These are phyloP conservation scores for Diaphora mendica DNA, from an alignment of 2,888 invertebrate genomes.

Conservation along the genomic window DNA sequence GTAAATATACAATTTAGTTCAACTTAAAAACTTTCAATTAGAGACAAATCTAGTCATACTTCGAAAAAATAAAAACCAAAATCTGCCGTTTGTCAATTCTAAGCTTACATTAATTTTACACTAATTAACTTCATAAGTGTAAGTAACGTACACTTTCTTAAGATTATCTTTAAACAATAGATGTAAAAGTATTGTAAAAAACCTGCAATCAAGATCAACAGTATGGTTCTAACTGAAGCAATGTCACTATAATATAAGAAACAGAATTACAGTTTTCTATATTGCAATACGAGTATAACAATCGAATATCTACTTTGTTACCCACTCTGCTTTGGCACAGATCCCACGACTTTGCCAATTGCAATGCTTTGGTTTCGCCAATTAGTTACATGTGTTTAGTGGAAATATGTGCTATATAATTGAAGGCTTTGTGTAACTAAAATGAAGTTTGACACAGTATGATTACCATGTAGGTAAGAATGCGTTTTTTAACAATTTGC, in stretches of 20 bases:
- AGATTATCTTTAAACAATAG: conserved; percentile 9
- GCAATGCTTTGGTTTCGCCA: conserved; percentile 68
- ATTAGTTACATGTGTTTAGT: conserved; percentile 53
- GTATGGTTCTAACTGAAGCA: conserved; percentile 27
- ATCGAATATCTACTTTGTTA: conserved; percentile 58
- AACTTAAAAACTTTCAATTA: no score
- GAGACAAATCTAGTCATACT: no score
- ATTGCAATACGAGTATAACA: conserved; percentile 48
- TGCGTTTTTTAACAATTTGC: not conserved
- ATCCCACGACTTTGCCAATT: conserved; percentile 68
- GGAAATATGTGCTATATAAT: conserved; percentile 41
- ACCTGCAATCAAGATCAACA: conserved; percentile 40
- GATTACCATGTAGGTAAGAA: not conserved
- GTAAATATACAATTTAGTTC: no score
- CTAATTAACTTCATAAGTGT: not conserved
- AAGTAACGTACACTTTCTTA: not conserved
- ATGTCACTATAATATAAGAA: conserved; percentile 50
- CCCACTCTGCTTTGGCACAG: conserved; percentile 53
- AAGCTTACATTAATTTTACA: not conserved
- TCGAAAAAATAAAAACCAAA: not conserved
- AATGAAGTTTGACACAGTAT: not conserved
- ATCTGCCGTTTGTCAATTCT: not conserved
- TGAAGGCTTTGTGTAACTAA: conserved; percentile 6
- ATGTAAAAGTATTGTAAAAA: conserved; percentile 38
- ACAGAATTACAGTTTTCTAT: conserved; percentile 41